These are phyloP conservation scores for Cryptocheilus praepositus DNA, from an alignment of 2,888 invertebrate species.

Conservation along the genomic window DNA sequence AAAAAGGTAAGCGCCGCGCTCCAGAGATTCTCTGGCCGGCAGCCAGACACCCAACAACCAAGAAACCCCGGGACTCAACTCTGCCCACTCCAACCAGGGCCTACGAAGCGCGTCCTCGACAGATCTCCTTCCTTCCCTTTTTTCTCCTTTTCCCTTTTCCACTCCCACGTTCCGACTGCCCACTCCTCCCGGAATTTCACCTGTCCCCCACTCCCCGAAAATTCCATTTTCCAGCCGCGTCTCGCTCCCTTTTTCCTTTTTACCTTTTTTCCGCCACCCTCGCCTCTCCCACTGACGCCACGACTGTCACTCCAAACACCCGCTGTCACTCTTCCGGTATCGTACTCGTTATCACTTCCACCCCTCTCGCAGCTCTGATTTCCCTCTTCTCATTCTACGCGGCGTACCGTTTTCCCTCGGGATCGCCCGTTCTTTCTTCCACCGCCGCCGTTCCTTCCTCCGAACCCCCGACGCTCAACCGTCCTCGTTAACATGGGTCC, in stretches of 20 bases:
- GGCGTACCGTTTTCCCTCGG: neutral
- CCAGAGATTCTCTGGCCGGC: slow-evolving; percentile 63
- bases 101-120: slow-evolving; percentile 27
- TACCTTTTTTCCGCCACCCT: slow-evolving; percentile 12
- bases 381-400: slow-evolving; percentile 8
- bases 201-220: slow-evolving; percentile 39
- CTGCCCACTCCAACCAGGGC: slow-evolving; percentile 46
- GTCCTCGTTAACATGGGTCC: slow-evolving; percentile 15
- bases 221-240: slow-evolving; percentile 50
- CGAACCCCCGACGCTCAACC: neutral
- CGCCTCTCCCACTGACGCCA: slow-evolving; percentile 24
- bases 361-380: slow-evolving; percentile 14
- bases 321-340: slow-evolving; percentile 33
- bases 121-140: slow-evolving; percentile 32
- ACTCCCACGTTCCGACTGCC: neutral
- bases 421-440: slow-evolving; percentile 2
- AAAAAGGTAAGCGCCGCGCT: slow-evolving; percentile 64
- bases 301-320: slow-evolving; percentile 41
- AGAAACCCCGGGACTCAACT: slow-evolving; percentile 59
- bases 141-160: slow-evolving; percentile 17
- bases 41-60: slow-evolving; percentile 66
- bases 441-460: neutral
- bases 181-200: slow-evolving; percentile 25
- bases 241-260: slow-evolving; percentile 10
- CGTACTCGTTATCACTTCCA: slow-evolving; percentile 39